Conservation (phyloP, 2,888 invertebrate species). For the Ormyrus thymus region DNA sequence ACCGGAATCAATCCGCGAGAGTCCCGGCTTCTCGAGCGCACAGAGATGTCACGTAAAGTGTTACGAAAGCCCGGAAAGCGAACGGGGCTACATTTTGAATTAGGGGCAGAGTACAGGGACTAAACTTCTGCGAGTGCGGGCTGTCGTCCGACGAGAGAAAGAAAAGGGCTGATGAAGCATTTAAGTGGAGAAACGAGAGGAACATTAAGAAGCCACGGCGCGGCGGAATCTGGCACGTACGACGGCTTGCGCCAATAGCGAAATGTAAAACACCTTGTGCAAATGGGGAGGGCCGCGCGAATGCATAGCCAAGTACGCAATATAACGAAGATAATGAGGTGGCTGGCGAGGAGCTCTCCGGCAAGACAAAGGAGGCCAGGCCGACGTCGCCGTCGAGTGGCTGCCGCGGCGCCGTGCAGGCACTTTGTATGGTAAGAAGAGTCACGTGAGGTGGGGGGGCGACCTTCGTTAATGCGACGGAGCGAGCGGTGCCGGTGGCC, state of each 20-base stretch:
- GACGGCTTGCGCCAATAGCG: constrained; percentile 21
- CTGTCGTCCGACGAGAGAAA: too few relatives aligned
- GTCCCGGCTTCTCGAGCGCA: too few relatives aligned
- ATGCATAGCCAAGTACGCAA: constrained; percentile 15
- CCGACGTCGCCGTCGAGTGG: constrained; percentile 23
- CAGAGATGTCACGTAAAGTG: too few relatives aligned
- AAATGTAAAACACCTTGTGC: constrained; percentile 46
- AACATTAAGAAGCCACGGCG: constrained; percentile 1
- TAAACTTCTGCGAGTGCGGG: too few relatives aligned
- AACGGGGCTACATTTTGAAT: too few relatives aligned
- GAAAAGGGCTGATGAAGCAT: too few relatives aligned
- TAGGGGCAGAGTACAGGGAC: too few relatives aligned
- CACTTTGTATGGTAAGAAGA: constrained; percentile 46
- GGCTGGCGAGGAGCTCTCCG: constrained; percentile 1
- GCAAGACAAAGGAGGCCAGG: constrained; percentile 20
- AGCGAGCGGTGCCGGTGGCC: not conserved
- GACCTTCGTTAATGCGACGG: constrained; percentile 35
- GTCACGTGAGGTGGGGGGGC: not conserved
- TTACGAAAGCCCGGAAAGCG: too few relatives aligned
- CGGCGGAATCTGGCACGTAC: not conserved
- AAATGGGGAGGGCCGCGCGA: not conserved
- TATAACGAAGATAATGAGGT: constrained; percentile 50
- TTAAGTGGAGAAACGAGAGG: not conserved
- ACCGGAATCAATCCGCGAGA: constrained; percentile 24
- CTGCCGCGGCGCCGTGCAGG: not conserved